These are phyloP conservation scores for Sardina pilchardus DNA, from an alignment of 2,113 vertebrate genomes.

Conservation along the genomic window DNA sequence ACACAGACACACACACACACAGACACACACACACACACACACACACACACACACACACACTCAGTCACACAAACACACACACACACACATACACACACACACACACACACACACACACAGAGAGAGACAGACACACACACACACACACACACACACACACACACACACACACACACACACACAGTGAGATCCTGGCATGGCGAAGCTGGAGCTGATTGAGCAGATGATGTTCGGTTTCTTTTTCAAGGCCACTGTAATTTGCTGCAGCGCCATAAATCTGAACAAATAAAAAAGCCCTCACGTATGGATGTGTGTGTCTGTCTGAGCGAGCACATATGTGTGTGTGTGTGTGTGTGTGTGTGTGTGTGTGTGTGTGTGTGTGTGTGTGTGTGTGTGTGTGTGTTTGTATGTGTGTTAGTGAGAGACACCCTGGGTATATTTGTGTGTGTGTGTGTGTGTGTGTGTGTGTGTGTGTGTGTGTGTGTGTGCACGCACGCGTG, in stretches of 20 bases:
- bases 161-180: slow-evolving; percentile 8
- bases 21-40: background rate
- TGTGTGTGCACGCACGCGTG: no score
- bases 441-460: background rate
- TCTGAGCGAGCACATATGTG: background rate
- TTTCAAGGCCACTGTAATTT: slow-evolving; percentile 63
- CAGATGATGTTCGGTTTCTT: slow-evolving; percentile 57
- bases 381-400: background rate
- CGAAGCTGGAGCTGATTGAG: slow-evolving; percentile 42
- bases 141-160: background rate
- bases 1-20: no score
- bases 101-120: background rate
- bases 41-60: background rate
- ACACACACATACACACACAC: background rate
- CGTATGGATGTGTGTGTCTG: slow-evolving; percentile 34
- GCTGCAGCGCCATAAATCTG: slow-evolving; percentile 55
- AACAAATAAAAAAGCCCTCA: slow-evolving; percentile 65
- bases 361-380: background rate
- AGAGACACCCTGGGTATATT: no score
- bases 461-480: background rate
- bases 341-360: background rate
- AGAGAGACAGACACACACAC: background rate
- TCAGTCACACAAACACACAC: background rate
- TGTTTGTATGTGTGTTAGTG: background rate
- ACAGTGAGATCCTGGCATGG: background rate